Conservation (phyloP, 2,888 invertebrate genomes). For the Nebria salina region DNA sequence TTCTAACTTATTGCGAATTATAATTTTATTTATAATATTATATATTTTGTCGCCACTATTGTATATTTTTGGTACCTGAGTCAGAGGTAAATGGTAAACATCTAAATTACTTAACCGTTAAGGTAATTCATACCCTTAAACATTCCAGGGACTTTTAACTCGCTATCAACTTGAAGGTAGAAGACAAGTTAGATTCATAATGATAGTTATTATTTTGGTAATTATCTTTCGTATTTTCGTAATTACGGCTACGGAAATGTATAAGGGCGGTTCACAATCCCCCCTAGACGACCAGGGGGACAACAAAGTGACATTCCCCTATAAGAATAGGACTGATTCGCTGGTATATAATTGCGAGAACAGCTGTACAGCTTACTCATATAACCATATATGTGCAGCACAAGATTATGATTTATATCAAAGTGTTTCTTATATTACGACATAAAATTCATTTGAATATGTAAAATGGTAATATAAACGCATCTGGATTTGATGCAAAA, state of each 20-base stretch:
- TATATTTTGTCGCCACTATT: too few species aligned
- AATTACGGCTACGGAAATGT: slow-evolving; percentile 8
- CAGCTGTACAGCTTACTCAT: slow-evolving; percentile 8
- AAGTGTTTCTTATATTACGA: background rate
- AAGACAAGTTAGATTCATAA: background rate
- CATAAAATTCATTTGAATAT: background rate
- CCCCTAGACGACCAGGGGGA: background rate
- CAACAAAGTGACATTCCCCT: slow-evolving; percentile 11
- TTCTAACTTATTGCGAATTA: too few species aligned
- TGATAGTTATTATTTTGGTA: slow-evolving; percentile 13
- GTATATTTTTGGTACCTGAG: too few species aligned
- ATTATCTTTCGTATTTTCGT: slow-evolving; percentile 20
- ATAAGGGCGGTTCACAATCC: background rate
- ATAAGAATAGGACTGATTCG: background rate
- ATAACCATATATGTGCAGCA: slow-evolving; percentile 13
- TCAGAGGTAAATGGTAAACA: too few species aligned
- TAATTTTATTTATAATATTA: too few species aligned
- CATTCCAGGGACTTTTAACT: background rate
- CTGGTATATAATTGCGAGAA: slow-evolving; percentile 9
- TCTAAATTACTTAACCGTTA: too few species aligned
- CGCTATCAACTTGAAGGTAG: background rate
- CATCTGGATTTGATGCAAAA: background rate
- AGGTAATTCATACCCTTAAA: background rate
- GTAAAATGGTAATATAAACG: background rate
- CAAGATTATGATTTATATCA: background rate